Conservation (phyloP, 1,140 invertebrate species). For the Teleopsis dalmanni region DNA sequence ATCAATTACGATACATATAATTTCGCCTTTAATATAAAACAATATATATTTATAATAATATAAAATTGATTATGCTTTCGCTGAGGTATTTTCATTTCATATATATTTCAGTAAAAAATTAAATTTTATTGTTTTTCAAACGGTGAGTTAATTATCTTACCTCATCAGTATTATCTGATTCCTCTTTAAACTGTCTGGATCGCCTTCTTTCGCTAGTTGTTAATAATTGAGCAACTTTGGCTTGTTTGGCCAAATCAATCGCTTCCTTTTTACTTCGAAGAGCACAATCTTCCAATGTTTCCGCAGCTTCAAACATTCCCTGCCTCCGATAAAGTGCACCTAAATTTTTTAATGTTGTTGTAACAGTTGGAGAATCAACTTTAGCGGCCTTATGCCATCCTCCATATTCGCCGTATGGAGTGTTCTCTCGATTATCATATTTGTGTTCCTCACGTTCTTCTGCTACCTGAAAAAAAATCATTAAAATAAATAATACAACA, state of each 20-base stretch:
- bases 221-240: constrained; percentile 68
- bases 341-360: constrained; percentile 94
- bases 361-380: constrained; percentile 95
- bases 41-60: too few relatives aligned
- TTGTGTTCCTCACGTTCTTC: constrained; percentile 96
- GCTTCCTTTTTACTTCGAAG: constrained; percentile 89
- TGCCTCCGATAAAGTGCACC: constrained; percentile 94
- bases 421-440: constrained; percentile 82
- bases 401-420: constrained; percentile 88
- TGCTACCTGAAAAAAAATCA: constrained; percentile 58
- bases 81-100: too few relatives aligned
- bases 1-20: too few relatives aligned
- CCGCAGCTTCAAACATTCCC: constrained; percentile 97
- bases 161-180: constrained; percentile 37
- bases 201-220: constrained; percentile 44
- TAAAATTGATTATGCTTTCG: too few relatives aligned
- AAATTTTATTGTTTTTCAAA: too few relatives aligned
- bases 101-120: too few relatives aligned
- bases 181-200: constrained; percentile 38
- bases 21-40: too few relatives aligned
- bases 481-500: too few relatives aligned
- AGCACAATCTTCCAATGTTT: constrained; percentile 96
- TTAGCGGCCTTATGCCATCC: constrained; percentile 99
- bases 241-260: constrained; percentile 83
- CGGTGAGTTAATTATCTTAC: constrained; percentile 16